Evolutionary conservation across 2,888 invertebrate genomes (phyloP), one percentile per base, ranked within the genome.

Genomic region (Latrodectus elegans): DNA sequence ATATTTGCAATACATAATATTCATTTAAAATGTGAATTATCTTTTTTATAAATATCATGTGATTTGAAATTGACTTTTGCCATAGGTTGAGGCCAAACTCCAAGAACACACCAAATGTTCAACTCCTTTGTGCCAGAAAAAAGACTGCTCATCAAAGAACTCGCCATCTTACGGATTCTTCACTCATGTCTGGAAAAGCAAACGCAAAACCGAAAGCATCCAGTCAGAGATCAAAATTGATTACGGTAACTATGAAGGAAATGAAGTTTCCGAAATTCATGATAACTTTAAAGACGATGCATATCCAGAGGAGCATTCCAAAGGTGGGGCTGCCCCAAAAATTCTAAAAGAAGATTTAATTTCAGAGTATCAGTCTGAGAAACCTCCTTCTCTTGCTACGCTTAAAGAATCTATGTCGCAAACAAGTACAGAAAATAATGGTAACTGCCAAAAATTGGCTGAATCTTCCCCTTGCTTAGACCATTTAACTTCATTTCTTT

Each of bases 121-220:
- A 9, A 51, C 60, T 22, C 14, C 64, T 14, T 1, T 64, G 15
- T 80, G 72, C 52, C 49, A 72, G 51, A 72, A 38, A 70, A 65
- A 15, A 2, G 72, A 80, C 1, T 60, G 8, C 17, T 51, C 74
- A 14, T 55, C 77, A 26, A 84, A 73, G 22, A 73, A 60, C 53
- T 26, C 67, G 4, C 65, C 85, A 9, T 49, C 84, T 15, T 38
- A 76, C 6, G n/a, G 65, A 6, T 51, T 80, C 26, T 85, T 85
- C 53, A 80, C 70, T 15, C 51, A 71, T 17, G 75, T 64, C 10
- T 80, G 80, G 80, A 68, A 71, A 8, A 51, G 75, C 4, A 85
- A 85, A 17, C 80, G 74, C 22, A 80, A 85, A 64, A 80, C 80
- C 22, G 74, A 51, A 15, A 84, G 78, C 49, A 53, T 68, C 11